Conservation (phyloP, 2,797 vertebrate species). For the Coccyzus lansbergi region DNA sequence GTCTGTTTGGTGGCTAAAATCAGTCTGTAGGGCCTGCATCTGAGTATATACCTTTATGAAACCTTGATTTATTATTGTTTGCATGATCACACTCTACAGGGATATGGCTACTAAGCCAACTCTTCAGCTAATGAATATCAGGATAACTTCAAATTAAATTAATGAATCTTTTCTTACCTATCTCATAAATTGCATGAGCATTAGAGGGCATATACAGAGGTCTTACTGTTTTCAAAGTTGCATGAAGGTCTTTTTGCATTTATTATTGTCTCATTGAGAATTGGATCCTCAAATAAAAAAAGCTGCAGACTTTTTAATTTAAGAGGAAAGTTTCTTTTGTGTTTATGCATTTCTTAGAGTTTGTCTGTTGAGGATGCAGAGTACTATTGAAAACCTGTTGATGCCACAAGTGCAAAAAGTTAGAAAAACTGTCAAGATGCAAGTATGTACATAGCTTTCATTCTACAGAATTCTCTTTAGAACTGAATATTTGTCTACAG, state of each 20-base stretch:
- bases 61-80: slow-evolving; percentile 13
- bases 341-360: neutral
- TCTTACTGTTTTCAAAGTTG: neutral
- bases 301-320: neutral
- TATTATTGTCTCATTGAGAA: neutral
- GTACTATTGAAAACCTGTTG: neutral
- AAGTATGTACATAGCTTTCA: neutral
- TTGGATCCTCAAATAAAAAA: neutral
- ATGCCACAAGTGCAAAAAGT: neutral
- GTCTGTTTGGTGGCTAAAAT: slow-evolving; percentile 29
- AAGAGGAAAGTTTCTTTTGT: neutral
- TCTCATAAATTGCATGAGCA: neutral
- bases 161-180: neutral
- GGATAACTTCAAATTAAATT: neutral
- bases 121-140: neutral
- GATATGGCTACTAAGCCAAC: neutral
- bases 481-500: neutral
- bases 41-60: slow-evolving; percentile 26
- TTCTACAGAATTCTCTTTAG: neutral
- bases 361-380: neutral
- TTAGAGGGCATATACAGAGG: neutral
- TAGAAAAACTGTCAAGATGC: neutral
- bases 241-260: neutral
- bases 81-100: neutral
- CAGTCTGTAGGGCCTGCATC: neutral